Conservation (phyloP, 2,797 vertebrate genomes). For the Craterocephalus amniculus region DNA sequence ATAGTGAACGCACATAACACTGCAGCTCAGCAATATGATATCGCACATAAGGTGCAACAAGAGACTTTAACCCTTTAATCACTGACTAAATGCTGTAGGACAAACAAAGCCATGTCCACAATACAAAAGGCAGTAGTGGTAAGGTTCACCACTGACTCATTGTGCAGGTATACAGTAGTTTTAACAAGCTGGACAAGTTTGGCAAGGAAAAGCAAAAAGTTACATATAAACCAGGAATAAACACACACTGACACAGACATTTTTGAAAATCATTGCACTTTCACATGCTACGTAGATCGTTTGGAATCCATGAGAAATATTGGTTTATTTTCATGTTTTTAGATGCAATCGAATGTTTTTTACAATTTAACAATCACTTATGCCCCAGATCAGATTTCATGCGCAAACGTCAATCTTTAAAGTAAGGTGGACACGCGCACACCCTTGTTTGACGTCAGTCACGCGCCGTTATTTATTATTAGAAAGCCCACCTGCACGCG, state of each 20-base stretch:
- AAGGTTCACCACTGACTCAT: conserved; percentile 1
- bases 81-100: background rate
- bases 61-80: background rate
- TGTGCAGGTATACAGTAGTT: too few species aligned
- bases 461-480: background rate
- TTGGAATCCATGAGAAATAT: too few species aligned
- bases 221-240: too few species aligned
- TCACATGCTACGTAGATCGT: too few species aligned
- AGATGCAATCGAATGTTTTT: too few species aligned
- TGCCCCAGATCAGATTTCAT: too few species aligned
- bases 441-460: background rate
- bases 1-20: background rate
- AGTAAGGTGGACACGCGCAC: too few species aligned
- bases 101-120: background rate
- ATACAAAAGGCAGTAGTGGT: conserved; percentile 21
- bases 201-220: background rate
- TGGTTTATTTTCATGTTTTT: too few species aligned
- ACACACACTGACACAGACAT: too few species aligned
- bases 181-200: background rate
- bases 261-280: too few species aligned
- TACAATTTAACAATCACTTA: too few species aligned
- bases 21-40: background rate
- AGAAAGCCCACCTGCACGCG: background rate
- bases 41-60: background rate
- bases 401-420: too few species aligned